phyloP scores from a whole-genome alignment of 2,797 vertebrate genomes.

The Bradypus variegatus region DNA sequence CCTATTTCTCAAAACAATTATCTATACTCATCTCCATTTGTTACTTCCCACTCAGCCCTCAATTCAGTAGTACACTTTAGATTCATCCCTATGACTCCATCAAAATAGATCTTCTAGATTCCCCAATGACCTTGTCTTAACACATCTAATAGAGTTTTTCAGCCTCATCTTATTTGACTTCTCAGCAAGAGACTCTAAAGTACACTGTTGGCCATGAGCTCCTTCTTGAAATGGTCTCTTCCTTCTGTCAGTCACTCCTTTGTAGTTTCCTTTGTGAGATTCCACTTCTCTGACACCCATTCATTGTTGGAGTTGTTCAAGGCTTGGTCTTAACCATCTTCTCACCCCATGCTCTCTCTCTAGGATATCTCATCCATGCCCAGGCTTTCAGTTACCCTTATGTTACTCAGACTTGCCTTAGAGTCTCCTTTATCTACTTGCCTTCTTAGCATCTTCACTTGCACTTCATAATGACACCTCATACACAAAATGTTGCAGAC shows the following conservation, averaged over 20 bases:
- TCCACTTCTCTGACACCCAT: background rate
- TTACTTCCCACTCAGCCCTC: background rate
- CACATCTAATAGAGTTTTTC: background rate
- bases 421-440: background rate
- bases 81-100: background rate
- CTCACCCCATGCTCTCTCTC: background rate
- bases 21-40: background rate
- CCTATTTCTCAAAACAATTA: background rate
- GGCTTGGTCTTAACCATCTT: background rate
- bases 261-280: rapidly evolving
- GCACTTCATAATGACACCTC: background rate
- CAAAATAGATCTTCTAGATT: background rate
- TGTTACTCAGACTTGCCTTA: background rate
- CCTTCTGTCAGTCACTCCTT: background rate
- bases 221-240: background rate
- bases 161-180: background rate
- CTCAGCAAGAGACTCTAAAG: too few species aligned
- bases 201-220: background rate
- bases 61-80: background rate
- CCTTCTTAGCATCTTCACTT: background rate
- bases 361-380: too few species aligned
- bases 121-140: background rate
- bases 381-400: background rate
- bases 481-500: background rate
- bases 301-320: too few species aligned